phyloP scores from a whole-genome alignment of 2,797 vertebrate genomes.

The Mionectes olivaceus region DNA sequence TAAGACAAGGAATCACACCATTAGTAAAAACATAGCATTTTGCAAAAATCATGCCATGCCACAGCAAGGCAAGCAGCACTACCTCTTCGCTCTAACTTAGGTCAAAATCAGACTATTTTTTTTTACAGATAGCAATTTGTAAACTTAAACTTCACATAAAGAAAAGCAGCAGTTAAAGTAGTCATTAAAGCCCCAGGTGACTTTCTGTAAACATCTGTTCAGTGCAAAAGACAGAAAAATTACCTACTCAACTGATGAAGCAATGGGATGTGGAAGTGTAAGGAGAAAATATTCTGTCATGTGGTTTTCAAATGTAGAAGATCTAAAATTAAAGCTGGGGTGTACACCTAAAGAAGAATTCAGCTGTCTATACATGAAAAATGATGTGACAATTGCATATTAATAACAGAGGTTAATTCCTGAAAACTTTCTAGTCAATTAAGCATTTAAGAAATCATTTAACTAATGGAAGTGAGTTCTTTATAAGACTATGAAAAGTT shows the following conservation, averaged over 20 bases:
- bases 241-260: background rate
- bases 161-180: background rate
- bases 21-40: background rate
- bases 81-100: background rate
- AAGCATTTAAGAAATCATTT: background rate
- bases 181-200: background rate
- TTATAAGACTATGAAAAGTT: background rate
- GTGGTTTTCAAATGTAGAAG: background rate
- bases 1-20: background rate
- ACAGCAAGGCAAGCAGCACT: background rate
- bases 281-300: background rate
- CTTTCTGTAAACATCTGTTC: background rate
- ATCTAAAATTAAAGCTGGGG: background rate
- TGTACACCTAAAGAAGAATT: background rate
- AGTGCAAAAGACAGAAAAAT: background rate
- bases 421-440: slow-evolving; percentile 1
- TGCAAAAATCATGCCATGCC: background rate
- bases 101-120: background rate
- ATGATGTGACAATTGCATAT: background rate
- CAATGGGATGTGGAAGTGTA: background rate
- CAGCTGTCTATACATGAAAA: background rate
- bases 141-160: background rate
- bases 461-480: background rate
- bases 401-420: background rate
- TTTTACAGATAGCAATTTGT: background rate